These are phyloP conservation scores for Mycetomoellerius zeteki DNA, from an alignment of 1,140 invertebrate genomes.

Conservation along the genomic window DNA sequence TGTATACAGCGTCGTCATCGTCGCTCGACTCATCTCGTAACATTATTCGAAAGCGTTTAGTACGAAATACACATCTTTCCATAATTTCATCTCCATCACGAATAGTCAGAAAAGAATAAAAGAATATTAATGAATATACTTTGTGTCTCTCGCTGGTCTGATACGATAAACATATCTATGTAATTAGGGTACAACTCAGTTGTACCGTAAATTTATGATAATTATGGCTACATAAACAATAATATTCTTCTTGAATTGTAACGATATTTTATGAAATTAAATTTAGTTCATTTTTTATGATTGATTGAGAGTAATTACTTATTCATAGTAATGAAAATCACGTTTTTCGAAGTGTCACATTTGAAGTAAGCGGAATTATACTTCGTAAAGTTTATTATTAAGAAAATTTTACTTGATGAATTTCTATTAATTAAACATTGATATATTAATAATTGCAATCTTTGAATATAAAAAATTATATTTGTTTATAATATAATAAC, in stretches of 20 bases:
- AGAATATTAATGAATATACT: slow-evolving; percentile 57
- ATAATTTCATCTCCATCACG: slow-evolving; percentile 61
- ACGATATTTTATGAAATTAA: too few species aligned
- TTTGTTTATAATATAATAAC: neutral
- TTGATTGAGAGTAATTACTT: too few species aligned
- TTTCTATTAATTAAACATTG: neutral
- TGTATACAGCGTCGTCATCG: slow-evolving; percentile 21
- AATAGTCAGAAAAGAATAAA: slow-evolving; percentile 48
- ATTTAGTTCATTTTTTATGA: too few species aligned
- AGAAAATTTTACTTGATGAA: neutral
- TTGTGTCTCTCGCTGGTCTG: slow-evolving; percentile 43
- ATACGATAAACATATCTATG: slow-evolving; percentile 8
- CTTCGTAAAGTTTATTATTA: too few species aligned
- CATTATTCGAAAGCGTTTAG: slow-evolving; percentile 64
- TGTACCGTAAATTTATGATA: slow-evolving; percentile 55
- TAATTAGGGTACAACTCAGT: slow-evolving; percentile 11
- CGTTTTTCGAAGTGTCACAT: too few species aligned
- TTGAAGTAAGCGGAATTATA: too few species aligned
- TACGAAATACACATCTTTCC: slow-evolving; percentile 48
- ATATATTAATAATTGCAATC: neutral
- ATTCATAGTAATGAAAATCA: too few species aligned
- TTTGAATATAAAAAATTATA: neutral
- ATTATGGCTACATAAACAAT: slow-evolving; percentile 37
- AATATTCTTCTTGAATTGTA: slow-evolving; percentile 4
- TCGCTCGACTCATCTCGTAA: slow-evolving; percentile 8